phyloP scores from a whole-genome alignment of 2,888 invertebrate species.

The Cosmia trapezina region DNA sequence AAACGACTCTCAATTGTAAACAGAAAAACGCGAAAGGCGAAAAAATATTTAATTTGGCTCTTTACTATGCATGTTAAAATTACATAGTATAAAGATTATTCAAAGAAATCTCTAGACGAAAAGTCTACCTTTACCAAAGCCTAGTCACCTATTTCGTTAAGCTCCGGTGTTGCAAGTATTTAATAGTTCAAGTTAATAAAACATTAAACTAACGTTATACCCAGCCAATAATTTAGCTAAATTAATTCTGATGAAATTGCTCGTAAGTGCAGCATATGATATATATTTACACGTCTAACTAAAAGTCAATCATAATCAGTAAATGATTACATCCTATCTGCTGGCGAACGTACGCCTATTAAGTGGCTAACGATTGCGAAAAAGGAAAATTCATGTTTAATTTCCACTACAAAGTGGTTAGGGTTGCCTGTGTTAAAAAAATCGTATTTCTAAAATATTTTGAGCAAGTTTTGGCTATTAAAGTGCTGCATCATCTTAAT shows the following conservation, averaged over 20 bases:
- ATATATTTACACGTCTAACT: constrained; percentile 57
- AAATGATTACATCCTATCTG: constrained; percentile 60
- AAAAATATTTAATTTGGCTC: neutral
- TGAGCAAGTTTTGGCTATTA: neutral
- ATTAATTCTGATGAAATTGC: constrained; percentile 61
- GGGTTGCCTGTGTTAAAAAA: constrained; percentile 41
- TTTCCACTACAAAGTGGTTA: constrained; percentile 65
- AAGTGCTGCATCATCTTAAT: neutral
- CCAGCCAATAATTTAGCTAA: constrained; percentile 52
- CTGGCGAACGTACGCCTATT: constrained; percentile 60
- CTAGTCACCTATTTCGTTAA: constrained; percentile 50
- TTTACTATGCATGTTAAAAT: neutral
- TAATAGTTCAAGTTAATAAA: constrained; percentile 57
- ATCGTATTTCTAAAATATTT: neutral
- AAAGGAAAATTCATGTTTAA: constrained; percentile 74
- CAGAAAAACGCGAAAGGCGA: neutral
- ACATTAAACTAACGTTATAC: constrained; percentile 42
- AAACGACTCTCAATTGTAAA: neutral
- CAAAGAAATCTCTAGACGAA: constrained; percentile 21
- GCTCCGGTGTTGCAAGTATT: constrained; percentile 46
- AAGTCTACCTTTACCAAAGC: constrained; percentile 20
- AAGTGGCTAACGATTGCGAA: constrained; percentile 69
- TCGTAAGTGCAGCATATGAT: constrained; percentile 53
- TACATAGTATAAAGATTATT: neutral
- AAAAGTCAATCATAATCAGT: constrained; percentile 61